Base-by-base conservation (phyloP, 1,140 invertebrate genomes). In the Probaryconus sp. region DNA sequence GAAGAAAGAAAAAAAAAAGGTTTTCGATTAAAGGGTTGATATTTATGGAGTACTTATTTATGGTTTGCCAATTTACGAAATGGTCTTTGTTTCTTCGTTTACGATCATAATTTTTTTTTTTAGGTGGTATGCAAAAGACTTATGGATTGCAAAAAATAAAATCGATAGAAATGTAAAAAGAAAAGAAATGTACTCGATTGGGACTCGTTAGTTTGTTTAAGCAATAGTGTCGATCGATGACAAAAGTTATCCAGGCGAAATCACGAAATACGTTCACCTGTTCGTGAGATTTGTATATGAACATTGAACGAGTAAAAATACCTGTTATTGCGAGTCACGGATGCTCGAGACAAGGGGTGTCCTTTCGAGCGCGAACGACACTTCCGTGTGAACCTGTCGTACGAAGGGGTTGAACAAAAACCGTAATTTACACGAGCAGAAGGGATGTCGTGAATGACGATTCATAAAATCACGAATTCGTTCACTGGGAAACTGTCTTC, bases 311-410 rank as follows among this genome's bases (percentile, higher is more conserved):
- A 45, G 45, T 47, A 48, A 65, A 61, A 69, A 75, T 74, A 68
- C 47, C 51, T 42, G 65, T 71, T 61, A 68, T 78, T 75, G 68
- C 3, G 16, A 10, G 6, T 37, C 7, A 18, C 33, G 37, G 26
- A 38, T 14, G 31, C 3, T 11, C 63, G 17, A 56, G 38, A 70
- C 48, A 48, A 45, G 64, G 76, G 78, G 77, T 80, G 79, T 76
- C 60, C 68, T 68, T 63, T 79, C 60, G 76, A 81, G 77, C 81
- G 79, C 61, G 70, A 78, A 80, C 45, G 42, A 18, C 45, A 58
- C 65, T 80, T 80, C 80, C 76, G 79, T 81, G 79, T 78, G 78
- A 81, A 83, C 79, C 58, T 55, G 60, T 51, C 28, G n/a, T n/a
- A 10, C 31, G 16, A 33, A 56, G 37, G 67, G 61, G 70, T 65